Evolutionary conservation across 92 coral and sea anemone genomes (phyloP), one percentile per base, ranked within the genome.

Genomic region (Meandrina meandrites): DNA sequence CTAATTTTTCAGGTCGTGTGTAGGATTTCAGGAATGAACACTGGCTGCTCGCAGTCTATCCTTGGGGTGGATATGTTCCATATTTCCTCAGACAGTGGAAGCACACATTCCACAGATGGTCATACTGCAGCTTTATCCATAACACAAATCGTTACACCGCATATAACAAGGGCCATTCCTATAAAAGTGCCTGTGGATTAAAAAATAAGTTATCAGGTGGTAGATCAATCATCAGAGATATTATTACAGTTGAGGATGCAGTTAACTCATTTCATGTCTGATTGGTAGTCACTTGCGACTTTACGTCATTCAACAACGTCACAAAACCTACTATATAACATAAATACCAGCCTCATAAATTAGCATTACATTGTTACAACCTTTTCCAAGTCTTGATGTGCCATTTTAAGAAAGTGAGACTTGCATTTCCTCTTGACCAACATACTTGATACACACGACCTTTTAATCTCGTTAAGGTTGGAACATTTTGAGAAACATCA

Each of bases 61-160:
- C n/a, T n/a, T n/a, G n/a, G n/a, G n/a, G n/a, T n/a, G n/a, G n/a
- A n/a, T n/a, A n/a, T n/a, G n/a, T n/a, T n/a, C n/a, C n/a, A 40
- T 40, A 40, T 40, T 40, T 40, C 45, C 45, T n/a, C n/a, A n/a
- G n/a, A n/a, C n/a, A n/a, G n/a, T 40, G 45, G 45, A 40, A 6
- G 3, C 6, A 40, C 53, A 48, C 4, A 48, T 48, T 8, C 11
- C 9, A 48, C 53, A 48, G 9, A 12, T 48, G 53, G 45, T 60
- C 13, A 60, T 60, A 6, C 68, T 5, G 68, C 68, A 60, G 78
- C n/a, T 40, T 78, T 80, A 90, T 90, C 98, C 72, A 89, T 70
- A 31, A 95, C 93, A 80, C 98, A 96, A 34, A 96, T 91, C 7
- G 87, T 83, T n/a, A 96, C 98, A 54, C 98, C 98, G 76, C 80